Evolutionary conservation across 35 echinoderm and acorn worm genomes (phyloP).

Genomic region (Anneissia japonica): DNA sequence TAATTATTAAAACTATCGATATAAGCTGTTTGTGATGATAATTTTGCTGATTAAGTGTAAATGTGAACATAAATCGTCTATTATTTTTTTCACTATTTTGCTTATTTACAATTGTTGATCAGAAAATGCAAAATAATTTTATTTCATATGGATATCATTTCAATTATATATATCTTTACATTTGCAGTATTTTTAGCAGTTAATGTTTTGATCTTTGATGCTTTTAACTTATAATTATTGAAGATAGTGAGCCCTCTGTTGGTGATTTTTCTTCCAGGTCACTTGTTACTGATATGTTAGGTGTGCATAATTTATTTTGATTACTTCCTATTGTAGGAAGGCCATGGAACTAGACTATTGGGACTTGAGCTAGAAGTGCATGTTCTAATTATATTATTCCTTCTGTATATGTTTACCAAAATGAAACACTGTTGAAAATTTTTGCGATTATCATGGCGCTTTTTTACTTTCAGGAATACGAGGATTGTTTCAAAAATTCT

Average conservation of each 20-base stretch:
- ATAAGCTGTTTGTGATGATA: too few species aligned
- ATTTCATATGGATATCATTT: too few species aligned
- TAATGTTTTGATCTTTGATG: too few species aligned
- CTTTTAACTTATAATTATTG: too few species aligned
- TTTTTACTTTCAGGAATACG: conserved; percentile 52
- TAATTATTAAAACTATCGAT: too few species aligned
- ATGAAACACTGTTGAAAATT: background rate
- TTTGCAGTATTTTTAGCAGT: too few species aligned
- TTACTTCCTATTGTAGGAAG: background rate
- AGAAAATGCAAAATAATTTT: too few species aligned
- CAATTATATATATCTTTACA: too few species aligned
- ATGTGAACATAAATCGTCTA: too few species aligned
- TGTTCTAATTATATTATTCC: background rate
- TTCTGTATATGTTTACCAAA: background rate
- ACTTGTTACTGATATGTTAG: background rate
- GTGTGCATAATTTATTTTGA: background rate
- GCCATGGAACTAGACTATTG: background rate
- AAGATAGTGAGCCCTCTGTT: background rate
- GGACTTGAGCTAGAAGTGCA: background rate
- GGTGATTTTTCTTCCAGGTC: background rate
- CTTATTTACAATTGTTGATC: too few species aligned
- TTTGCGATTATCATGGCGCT: background rate
- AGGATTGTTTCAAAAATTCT: conserved; percentile 62
- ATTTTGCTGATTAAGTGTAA: too few species aligned
- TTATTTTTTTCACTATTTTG: too few species aligned